phyloP scores from a whole-genome alignment of 2,113 vertebrate species.

The Polypterus senegalus region DNA sequence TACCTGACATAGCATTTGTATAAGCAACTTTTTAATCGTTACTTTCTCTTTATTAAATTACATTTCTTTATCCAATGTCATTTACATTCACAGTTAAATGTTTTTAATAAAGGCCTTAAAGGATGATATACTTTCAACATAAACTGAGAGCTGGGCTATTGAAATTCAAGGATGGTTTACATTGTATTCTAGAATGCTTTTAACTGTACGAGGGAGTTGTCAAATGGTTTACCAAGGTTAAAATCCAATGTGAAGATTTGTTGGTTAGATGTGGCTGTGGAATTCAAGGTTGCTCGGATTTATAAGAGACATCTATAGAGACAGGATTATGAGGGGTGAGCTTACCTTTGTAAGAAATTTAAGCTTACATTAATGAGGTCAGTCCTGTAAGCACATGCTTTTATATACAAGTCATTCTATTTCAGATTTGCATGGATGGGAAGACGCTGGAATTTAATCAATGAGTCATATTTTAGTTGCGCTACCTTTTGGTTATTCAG shows the following conservation, averaged over 20 bases:
- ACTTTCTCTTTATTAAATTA: no score
- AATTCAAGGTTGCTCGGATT: conserved; percentile 27
- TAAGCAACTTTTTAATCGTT: no score
- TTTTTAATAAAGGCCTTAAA: no score
- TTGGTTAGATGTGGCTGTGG: conserved; percentile 18
- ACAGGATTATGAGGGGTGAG: conserved; percentile 20
- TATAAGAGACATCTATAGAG: conserved; percentile 27
- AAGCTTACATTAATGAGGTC: conserved; percentile 15
- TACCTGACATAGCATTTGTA: no score
- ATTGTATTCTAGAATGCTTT: conserved; percentile 22
- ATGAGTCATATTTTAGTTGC: no score
- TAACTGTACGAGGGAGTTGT: conserved; percentile 17
- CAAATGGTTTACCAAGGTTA: conserved; percentile 26
- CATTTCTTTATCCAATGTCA: no score
- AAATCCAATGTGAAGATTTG: conserved; percentile 19
- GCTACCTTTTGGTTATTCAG: no score
- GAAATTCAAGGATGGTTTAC: conserved; percentile 8
- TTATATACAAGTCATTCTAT: background rate
- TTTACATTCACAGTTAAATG: no score
- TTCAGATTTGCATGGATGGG: background rate
- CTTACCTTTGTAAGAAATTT: conserved; percentile 24
- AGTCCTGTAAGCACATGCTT: conserved; percentile 1
- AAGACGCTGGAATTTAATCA: background rate
- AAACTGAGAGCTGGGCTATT: conserved; percentile 1
- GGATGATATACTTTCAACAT: background rate